phyloP scores from a whole-genome alignment of 2,113 vertebrate genomes.

The Gobio gobio region DNA sequence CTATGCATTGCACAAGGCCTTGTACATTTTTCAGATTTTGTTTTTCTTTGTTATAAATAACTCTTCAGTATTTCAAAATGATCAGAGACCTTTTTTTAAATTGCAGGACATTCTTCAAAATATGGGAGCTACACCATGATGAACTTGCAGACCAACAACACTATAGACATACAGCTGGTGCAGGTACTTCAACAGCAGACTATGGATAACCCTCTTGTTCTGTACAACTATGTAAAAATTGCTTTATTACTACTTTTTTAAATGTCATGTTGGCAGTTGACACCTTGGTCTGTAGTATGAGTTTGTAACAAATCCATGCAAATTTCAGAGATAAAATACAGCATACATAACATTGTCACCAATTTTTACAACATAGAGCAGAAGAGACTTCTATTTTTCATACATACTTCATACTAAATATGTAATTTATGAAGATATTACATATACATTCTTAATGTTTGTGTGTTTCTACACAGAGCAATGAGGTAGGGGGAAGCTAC shows the following conservation, averaged over 20 bases:
- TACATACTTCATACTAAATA: too few relatives aligned
- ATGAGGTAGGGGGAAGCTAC: too few relatives aligned
- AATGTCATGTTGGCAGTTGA: background rate
- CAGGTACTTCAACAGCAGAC: background rate
- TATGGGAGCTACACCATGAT: background rate
- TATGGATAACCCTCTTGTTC: background rate
- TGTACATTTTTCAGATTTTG: background rate
- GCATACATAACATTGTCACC: too few relatives aligned
- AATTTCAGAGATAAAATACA: too few relatives aligned
- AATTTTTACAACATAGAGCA: too few relatives aligned
- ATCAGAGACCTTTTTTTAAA: background rate
- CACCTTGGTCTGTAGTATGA: too few relatives aligned
- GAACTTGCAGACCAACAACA: slow-evolving; percentile 1
- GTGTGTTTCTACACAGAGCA: too few relatives aligned
- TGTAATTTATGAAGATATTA: too few relatives aligned
- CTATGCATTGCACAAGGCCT: background rate
- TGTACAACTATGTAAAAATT: background rate
- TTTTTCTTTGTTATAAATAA: too few relatives aligned
- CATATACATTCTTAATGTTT: too few relatives aligned
- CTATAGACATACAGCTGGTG: slow-evolving; percentile 3
- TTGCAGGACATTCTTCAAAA: background rate
- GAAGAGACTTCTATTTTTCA: too few relatives aligned
- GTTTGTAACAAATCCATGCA: too few relatives aligned
- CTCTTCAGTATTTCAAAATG: background rate
- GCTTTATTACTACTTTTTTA: background rate